Conservation (phyloP, 2,113 vertebrate genomes). For the Paramormyrops kingsleyae region DNA sequence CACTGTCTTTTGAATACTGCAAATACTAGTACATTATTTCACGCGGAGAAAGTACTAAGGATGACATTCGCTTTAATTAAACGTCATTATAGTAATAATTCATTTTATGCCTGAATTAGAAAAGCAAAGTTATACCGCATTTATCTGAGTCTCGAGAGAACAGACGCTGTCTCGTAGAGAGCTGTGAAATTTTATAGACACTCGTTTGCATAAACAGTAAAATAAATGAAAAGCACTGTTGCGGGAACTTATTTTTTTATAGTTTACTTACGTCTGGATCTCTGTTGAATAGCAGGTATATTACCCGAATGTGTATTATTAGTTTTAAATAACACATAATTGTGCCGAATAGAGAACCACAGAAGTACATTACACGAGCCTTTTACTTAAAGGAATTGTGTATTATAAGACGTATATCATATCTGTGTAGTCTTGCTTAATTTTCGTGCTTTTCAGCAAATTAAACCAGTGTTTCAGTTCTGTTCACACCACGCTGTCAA, state of each 20-base stretch:
- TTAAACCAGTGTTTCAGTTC: background rate
- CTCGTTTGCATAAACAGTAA: background rate
- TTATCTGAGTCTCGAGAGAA: background rate
- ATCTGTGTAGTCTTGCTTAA: background rate
- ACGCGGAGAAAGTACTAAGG: background rate
- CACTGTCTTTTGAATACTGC: background rate
- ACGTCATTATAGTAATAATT: background rate
- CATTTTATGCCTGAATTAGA: background rate
- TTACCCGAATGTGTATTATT: background rate
- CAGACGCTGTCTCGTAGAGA: background rate
- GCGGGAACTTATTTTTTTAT: background rate
- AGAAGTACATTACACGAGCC: background rate
- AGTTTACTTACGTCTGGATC: background rate
- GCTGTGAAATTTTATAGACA: background rate
- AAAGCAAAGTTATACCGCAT: background rate
- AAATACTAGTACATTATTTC: background rate
- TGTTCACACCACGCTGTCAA: background rate
- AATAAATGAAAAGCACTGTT: background rate
- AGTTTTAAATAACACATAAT: background rate
- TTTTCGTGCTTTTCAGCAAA: background rate
- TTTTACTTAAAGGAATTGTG: background rate
- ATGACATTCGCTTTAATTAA: background rate
- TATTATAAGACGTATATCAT: background rate
- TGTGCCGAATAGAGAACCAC: background rate
- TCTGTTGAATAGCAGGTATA: background rate